Evolutionary conservation across 2,797 vertebrate species (phyloP), one percentile per base, ranked within the genome.

Genomic region (Paedocypris micromegethes): DNA sequence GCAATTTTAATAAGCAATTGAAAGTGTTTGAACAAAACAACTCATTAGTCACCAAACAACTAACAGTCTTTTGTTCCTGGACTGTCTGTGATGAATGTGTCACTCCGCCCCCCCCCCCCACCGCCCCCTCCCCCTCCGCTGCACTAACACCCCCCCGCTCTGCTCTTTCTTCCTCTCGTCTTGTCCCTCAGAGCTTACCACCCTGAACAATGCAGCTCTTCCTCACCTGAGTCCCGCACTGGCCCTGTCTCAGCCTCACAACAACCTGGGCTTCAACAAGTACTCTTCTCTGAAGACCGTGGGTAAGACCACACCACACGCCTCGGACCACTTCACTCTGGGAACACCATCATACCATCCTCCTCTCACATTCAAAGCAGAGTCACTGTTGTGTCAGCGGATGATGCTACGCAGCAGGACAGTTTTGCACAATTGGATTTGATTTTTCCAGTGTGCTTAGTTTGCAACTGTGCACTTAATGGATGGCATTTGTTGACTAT

Each of bases 221-320:
- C 85, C 91, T 6, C 84, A 86, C 4, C 76, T 89, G 59, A 74
- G 85, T 58, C 86, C 91, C 0, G 78, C 88, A 3, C 87, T 92
- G 69, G 88, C 90, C 3, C 79, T 91, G 70, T 85, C 91, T 9
- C 90, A 93, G 70, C 78, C 87, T 62, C 93, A 93, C 0, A 86
- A 90, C 81, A 92, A 92, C 80, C 84, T 86, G 73, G 88, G 90
- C 67, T 94, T 92, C 69, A 76, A 90, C 80, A 90, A 94, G 78
- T 94, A 92, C 60, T 79, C 92, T 53, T 90, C 92, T 0, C 90
- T 94, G 52, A 93, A 94, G 83, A 89, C 89, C 3, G 82, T 91
- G 53, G 95, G 95, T 96, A 87, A 91, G 93, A 52, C 41, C 8
- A 63, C 59, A 44, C 7, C 54, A 49, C 9, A 45, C 58, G 39